Evolutionary conservation across 2,888 invertebrate species (phyloP).

Genomic region (Lissonota sp.): DNA sequence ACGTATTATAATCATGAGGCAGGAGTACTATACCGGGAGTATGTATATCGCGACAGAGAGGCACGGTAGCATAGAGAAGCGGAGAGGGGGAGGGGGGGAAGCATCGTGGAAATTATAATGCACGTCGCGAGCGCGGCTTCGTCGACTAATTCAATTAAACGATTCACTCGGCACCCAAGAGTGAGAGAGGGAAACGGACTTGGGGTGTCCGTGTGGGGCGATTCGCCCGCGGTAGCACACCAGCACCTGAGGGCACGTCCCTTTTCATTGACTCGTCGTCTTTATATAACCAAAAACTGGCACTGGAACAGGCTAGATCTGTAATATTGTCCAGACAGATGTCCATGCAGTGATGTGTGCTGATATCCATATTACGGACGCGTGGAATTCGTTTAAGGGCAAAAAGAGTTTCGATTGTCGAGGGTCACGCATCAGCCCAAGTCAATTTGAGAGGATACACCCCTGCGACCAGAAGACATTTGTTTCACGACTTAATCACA

Average conservation of each 20-base stretch:
- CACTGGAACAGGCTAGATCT: slow-evolving; percentile 17
- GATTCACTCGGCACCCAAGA: slow-evolving; percentile 70
- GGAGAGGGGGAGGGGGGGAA: background rate
- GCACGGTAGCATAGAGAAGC: background rate
- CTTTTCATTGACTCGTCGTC: slow-evolving; percentile 70
- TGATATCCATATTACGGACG: slow-evolving; percentile 37
- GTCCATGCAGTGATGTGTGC: slow-evolving; percentile 32
- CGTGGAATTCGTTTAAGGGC: too few species aligned
- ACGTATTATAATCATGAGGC: slow-evolving; percentile 48
- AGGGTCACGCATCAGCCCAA: too few species aligned
- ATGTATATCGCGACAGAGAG: slow-evolving; percentile 44
- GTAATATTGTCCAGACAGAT: slow-evolving; percentile 43
- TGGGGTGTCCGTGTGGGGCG: slow-evolving; percentile 59
- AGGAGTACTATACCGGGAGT: slow-evolving; percentile 31
- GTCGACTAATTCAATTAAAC: slow-evolving; percentile 82
- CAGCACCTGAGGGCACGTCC: slow-evolving; percentile 81
- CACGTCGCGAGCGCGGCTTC: slow-evolving; percentile 71
- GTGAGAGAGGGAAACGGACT: slow-evolving; percentile 25
- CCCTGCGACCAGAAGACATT: too few species aligned
- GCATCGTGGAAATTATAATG: slow-evolving; percentile 71
- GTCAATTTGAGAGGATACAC: too few species aligned
- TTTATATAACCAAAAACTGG: slow-evolving; percentile 20
- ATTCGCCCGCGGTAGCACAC: slow-evolving; percentile 25
- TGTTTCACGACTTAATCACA: too few species aligned
- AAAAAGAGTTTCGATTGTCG: too few species aligned